Evolutionary conservation across 2,888 invertebrate genomes (phyloP).

Genomic region (Polymixis lichenea): DNA sequence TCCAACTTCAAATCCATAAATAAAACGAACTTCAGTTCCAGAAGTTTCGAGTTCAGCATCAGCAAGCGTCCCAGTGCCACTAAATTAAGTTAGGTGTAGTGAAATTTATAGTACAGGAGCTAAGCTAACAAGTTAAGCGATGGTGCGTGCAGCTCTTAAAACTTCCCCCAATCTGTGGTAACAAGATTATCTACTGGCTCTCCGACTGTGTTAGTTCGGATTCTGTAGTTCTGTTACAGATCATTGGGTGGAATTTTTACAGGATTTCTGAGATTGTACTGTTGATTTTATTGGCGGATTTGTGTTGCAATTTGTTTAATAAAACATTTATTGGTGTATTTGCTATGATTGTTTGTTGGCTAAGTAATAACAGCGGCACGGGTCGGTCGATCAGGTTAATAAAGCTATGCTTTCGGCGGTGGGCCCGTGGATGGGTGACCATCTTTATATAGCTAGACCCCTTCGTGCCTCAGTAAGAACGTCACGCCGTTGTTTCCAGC

Average conservation of each 20-base stretch:
- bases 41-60: constrained; percentile 42
- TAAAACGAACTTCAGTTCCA: constrained; percentile 36
- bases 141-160: constrained; percentile 61
- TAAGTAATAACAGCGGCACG: no score
- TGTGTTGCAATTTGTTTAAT: neutral
- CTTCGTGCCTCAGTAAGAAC: no score
- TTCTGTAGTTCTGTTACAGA: constrained; percentile 9
- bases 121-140: constrained; percentile 70
- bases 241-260: constrained; percentile 15
- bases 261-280: neutral
- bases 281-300: neutral
- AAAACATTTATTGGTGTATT: neutral
- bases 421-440: no score
- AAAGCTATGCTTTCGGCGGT: no score
- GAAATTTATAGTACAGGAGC: constrained; percentile 72
- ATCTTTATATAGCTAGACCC: no score
- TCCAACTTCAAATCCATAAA: constrained; percentile 39
- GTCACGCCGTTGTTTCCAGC: no score
- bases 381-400: no score
- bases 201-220: constrained; percentile 28
- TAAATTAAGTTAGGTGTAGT: constrained; percentile 71
- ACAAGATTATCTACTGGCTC: constrained; percentile 42
- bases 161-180: constrained; percentile 38
- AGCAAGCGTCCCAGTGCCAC: constrained; percentile 55
- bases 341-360: neutral